phyloP scores from a whole-genome alignment of 1,140 invertebrate genomes.

The Trichomalopsis sarcophagae region DNA sequence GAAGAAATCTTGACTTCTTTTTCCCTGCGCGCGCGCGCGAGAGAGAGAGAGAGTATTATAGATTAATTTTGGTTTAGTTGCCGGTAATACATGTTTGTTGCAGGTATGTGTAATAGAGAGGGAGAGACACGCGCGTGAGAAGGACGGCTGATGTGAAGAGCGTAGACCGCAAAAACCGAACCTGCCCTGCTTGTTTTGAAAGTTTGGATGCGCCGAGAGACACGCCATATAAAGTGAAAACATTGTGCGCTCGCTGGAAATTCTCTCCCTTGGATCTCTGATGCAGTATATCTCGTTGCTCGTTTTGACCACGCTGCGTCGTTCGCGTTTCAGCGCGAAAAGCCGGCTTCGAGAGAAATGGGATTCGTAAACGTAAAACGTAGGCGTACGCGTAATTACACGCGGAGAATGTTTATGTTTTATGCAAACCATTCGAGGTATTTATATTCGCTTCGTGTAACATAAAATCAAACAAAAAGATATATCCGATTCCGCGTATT shows the following conservation, averaged over 20 bases:
- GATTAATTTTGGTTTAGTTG: not conserved
- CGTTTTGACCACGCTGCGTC: not conserved
- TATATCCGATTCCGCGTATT: not conserved
- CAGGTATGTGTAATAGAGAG: not conserved
- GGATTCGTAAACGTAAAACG: not conserved
- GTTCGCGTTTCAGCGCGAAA: not conserved
- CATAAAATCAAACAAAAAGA: too few relatives aligned
- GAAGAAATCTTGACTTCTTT: not conserved
- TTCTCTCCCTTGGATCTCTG: not conserved
- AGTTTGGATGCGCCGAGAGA: slow-evolving; percentile 11
- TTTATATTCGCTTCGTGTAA: too few relatives aligned
- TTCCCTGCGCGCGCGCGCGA: not conserved
- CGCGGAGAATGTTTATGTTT: too few relatives aligned
- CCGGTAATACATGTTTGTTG: not conserved
- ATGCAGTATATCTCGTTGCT: not conserved
- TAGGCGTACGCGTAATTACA: too few relatives aligned
- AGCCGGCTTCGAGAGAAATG: not conserved
- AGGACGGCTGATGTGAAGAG: not conserved
- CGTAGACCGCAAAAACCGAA: slow-evolving; percentile 22
- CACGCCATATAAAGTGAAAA: slow-evolving; percentile 34
- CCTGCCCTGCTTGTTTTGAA: slow-evolving; percentile 25
- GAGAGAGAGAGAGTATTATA: not conserved
- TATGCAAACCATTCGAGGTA: too few relatives aligned
- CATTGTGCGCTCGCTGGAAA: not conserved
- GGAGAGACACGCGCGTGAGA: not conserved